phyloP scores from a whole-genome alignment of 2,113 vertebrate species.

The Pitta sordida region DNA sequence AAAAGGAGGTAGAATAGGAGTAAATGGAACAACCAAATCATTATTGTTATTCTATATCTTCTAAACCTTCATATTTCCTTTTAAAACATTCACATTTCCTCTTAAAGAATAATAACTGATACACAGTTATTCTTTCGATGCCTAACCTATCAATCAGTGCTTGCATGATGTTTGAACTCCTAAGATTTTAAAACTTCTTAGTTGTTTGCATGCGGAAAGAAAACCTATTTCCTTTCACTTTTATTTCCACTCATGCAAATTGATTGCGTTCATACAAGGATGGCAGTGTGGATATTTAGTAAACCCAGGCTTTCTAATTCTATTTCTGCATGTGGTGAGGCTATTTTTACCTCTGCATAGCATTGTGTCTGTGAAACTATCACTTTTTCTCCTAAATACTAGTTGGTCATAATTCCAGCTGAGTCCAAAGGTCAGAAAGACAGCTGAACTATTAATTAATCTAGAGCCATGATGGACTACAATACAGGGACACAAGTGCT shows the following conservation, averaged over 20 bases:
- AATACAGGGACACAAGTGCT: not conserved
- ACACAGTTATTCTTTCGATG: not conserved
- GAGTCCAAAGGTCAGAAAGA: not conserved
- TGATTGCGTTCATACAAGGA: not conserved
- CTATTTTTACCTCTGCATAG: not conserved
- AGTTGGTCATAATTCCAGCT: not conserved
- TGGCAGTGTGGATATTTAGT: not conserved
- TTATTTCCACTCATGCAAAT: not conserved
- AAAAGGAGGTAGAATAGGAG: accelerated
- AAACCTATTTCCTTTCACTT: not conserved
- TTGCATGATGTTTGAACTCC: not conserved
- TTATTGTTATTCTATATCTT: not conserved
- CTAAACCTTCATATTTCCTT: not conserved
- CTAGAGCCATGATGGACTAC: not conserved
- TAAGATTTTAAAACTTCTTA: not conserved
- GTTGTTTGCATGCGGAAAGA: not conserved
- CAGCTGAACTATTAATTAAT: not conserved
- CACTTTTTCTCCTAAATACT: not conserved
- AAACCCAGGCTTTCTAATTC: not conserved
- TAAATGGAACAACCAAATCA: not conserved
- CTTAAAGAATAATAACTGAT: not conserved
- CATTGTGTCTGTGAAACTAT: not conserved
- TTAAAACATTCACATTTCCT: not conserved
- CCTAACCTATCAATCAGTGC: not conserved
- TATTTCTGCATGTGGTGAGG: not conserved